Conservation (phyloP, 2,888 invertebrate genomes). For the Serripes groenlandicus region DNA sequence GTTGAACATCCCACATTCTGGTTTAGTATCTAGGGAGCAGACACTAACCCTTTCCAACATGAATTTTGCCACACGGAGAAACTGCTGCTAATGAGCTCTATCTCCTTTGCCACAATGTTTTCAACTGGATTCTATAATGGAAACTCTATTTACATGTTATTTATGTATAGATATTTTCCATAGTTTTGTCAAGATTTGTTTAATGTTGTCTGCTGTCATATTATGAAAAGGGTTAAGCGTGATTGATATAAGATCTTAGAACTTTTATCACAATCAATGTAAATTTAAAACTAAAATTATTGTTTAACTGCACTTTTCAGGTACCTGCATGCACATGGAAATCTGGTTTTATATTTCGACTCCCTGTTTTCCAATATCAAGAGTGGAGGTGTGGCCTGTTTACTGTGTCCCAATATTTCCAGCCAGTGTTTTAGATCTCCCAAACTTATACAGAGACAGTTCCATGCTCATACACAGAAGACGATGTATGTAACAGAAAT, state of each 20-base stretch:
- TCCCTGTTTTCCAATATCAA: conserved; percentile 79
- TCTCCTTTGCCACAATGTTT: too few relatives aligned
- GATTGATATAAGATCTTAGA: too few relatives aligned
- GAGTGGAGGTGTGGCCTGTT: conserved; percentile 78
- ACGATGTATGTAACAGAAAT: conserved; percentile 83
- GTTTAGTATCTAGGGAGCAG: too few relatives aligned
- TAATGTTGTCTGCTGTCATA: too few relatives aligned
- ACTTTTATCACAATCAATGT: not conserved
- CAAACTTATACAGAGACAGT: conserved; percentile 78
- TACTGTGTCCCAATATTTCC: conserved; percentile 82
- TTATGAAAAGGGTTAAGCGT: not conserved
- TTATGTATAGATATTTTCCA: too few relatives aligned
- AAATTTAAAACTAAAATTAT: not conserved
- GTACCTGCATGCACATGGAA: conserved; percentile 77
- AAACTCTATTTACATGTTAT: too few relatives aligned
- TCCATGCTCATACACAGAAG: conserved; percentile 78
- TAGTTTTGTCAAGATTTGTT: too few relatives aligned
- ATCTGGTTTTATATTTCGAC: conserved; percentile 77
- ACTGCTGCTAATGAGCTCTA: not conserved
- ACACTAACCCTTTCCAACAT: too few relatives aligned
- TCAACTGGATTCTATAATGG: too few relatives aligned
- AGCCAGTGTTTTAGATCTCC: conserved; percentile 81
- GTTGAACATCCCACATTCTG: too few relatives aligned
- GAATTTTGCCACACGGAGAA: not conserved
- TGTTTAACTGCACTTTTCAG: conserved; percentile 36